These are phyloP conservation scores for Anguilla rostrata DNA, from an alignment of 2,113 vertebrate species.

Conservation along the genomic window DNA sequence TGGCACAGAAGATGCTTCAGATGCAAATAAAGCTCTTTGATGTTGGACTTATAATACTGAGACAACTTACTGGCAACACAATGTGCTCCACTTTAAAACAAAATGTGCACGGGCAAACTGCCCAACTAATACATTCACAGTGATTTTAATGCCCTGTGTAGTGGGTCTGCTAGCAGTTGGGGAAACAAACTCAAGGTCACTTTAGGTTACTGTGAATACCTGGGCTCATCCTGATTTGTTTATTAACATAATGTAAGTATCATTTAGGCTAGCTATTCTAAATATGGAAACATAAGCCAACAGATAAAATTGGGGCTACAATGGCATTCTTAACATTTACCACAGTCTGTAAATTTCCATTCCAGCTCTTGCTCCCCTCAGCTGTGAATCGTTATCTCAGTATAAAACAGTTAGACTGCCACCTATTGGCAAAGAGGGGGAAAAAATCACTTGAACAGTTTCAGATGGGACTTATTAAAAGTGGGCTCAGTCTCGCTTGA, in stretches of 20 bases:
- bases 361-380: background rate
- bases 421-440: slow-evolving; percentile 19
- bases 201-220: background rate
- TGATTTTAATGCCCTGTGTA: background rate
- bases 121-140: background rate
- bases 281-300: background rate
- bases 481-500: background rate
- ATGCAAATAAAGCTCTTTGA: background rate
- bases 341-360: slow-evolving; percentile 25
- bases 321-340: background rate
- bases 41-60: slow-evolving; percentile 2
- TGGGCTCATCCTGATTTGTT: background rate
- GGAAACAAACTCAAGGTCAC: background rate
- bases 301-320: background rate
- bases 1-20: slow-evolving; percentile 3
- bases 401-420: slow-evolving; percentile 24
- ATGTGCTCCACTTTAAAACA: background rate
- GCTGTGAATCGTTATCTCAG: background rate
- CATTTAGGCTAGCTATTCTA: background rate
- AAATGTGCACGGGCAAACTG: background rate
- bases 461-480: background rate
- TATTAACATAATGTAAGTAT: background rate
- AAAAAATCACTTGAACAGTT: background rate
- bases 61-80: slow-evolving; percentile 6
- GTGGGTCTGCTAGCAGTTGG: background rate